Percentiles rank a stretch among this genome's conserved stretches.
Evolutionary conservation across 2,888 invertebrate genomes (phyloP).

Genomic region (Piscicola geometra): DNA sequence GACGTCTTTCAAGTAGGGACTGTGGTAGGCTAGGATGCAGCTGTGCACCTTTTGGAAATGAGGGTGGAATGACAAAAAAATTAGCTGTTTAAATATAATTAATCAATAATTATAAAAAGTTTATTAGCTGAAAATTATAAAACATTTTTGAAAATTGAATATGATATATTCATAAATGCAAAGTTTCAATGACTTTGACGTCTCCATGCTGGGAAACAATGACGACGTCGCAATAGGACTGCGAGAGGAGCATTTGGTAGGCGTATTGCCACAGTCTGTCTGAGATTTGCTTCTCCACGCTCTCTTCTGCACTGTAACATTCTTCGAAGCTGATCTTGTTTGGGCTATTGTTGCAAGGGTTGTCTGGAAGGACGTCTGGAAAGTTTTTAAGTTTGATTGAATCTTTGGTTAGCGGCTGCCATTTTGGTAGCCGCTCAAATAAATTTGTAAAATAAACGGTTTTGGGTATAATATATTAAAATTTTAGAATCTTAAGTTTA

Average conservation of each 20-base stretch:
- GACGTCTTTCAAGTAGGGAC: conserved; percentile 11
- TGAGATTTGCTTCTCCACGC: background rate
- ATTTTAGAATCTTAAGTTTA: too few species aligned
- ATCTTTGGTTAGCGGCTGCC: too few species aligned
- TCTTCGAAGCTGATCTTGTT: background rate
- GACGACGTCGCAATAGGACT: conserved; percentile 24
- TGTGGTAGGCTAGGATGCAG: conserved; percentile 29
- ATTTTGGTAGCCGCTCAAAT: too few species aligned
- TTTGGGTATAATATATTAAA: too few species aligned
- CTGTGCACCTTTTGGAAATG: conserved; percentile 20
- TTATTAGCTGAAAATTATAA: too few species aligned
- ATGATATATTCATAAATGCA: too few species aligned
- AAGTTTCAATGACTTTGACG: conserved; percentile 13
- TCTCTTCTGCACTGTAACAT: background rate
- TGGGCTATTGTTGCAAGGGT: conserved; percentile 1
- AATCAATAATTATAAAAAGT: too few species aligned
- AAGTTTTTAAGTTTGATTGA: background rate
- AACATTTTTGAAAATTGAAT: too few species aligned
- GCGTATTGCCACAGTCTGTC: conserved; percentile 15
- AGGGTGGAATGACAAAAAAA: too few species aligned
- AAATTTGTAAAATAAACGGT: too few species aligned
- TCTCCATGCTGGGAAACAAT: conserved; percentile 23
- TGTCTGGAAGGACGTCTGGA: background rate
- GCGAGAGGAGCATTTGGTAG: conserved; percentile 31
- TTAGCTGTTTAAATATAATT: too few species aligned